Evolutionary conservation across 1,140 invertebrate genomes (phyloP).

Genomic region (Drosophila elegans): DNA sequence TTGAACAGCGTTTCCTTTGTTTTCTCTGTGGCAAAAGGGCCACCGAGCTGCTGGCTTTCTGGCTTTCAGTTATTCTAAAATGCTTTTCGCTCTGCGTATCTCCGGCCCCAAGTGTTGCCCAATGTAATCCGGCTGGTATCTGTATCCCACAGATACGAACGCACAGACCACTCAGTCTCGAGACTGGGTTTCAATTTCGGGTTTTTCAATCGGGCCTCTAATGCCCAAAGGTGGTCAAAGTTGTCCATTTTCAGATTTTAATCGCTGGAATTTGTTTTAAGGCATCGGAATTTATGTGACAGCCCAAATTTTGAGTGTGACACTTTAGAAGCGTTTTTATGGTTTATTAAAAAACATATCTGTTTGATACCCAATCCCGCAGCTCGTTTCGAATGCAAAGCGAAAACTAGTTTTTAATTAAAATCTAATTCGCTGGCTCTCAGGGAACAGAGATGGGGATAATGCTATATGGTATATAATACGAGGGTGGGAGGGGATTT

Average conservation of each 20-base stretch:
- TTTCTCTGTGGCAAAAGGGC: slow-evolving; percentile 44
- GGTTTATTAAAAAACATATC: slow-evolving; percentile 63
- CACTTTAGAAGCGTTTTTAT: slow-evolving; percentile 74
- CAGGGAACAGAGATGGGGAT: slow-evolving; percentile 3
- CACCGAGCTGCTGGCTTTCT: slow-evolving; percentile 11
- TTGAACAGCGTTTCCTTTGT: slow-evolving; percentile 60
- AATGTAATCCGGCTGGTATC: slow-evolving; percentile 48
- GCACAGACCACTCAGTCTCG: slow-evolving; percentile 41
- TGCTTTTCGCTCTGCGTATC: slow-evolving; percentile 20
- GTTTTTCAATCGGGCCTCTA: slow-evolving; percentile 25
- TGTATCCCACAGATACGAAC: slow-evolving; percentile 48
- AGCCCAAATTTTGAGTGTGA: slow-evolving; percentile 69
- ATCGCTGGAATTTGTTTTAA: slow-evolving; percentile 66
- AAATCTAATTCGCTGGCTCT: slow-evolving; percentile 28
- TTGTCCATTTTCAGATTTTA: slow-evolving; percentile 57
- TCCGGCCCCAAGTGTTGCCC: slow-evolving; percentile 22
- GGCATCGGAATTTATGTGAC: slow-evolving; percentile 70
- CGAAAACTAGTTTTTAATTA: slow-evolving; percentile 67
- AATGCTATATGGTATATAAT: background rate
- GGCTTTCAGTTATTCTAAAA: slow-evolving; percentile 34
- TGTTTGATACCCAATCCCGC: slow-evolving; percentile 9
- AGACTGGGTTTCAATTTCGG: slow-evolving; percentile 25
- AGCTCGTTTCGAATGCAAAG: slow-evolving; percentile 50
- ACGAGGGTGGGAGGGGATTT: slow-evolving; percentile 24
- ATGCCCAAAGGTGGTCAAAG: slow-evolving; percentile 54